A percentile compares a stretch with the other conserved stretches of the same genome.
phyloP scores from a whole-genome alignment of 1,140 invertebrate genomes.

The Gryon sp. region DNA sequence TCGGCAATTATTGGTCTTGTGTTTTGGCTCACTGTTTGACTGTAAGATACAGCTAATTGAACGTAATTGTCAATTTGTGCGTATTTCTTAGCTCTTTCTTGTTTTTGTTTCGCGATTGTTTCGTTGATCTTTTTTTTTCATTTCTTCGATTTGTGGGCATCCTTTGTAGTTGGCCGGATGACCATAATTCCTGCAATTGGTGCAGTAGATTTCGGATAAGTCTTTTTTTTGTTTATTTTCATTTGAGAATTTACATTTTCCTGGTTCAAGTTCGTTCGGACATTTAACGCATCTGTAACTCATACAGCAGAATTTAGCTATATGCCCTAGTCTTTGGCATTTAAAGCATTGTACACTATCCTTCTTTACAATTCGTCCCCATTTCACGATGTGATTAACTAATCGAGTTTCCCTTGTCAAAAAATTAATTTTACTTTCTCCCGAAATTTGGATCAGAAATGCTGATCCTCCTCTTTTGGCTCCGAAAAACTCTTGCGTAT shows the following conservation, averaged over 20 bases:
- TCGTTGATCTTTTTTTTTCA: slow-evolving; percentile 12
- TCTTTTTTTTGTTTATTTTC: too few species aligned
- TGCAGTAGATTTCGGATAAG: too few species aligned
- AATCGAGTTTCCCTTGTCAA: slow-evolving; percentile 4
- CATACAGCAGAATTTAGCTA: slow-evolving; percentile 34
- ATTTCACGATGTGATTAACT: slow-evolving; percentile 16
- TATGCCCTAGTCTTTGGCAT: slow-evolving; percentile 43
- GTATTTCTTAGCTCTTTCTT: neutral
- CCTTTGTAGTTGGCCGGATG: slow-evolving; percentile 42
- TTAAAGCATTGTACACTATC: slow-evolving; percentile 33
- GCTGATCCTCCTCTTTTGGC: slow-evolving; percentile 13
- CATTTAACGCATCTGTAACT: slow-evolving; percentile 45
- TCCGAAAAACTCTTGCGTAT: slow-evolving; percentile 29
- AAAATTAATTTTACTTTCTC: neutral
- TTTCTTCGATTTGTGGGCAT: slow-evolving; percentile 21
- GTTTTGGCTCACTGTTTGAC: too few species aligned
- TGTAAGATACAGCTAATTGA: neutral
- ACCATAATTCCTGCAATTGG: slow-evolving; percentile 5
- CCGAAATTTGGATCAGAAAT: slow-evolving; percentile 1
- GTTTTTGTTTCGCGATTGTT: slow-evolving; percentile 9
- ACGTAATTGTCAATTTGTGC: neutral
- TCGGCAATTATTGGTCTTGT: too few species aligned
- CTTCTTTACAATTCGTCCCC: slow-evolving; percentile 35
- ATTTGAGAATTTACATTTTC: slow-evolving; percentile 15
- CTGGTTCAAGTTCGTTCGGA: slow-evolving; percentile 19